Evolutionary conservation across 2,113 vertebrate species (phyloP).

Genomic region (Pluvianellus socialis): DNA sequence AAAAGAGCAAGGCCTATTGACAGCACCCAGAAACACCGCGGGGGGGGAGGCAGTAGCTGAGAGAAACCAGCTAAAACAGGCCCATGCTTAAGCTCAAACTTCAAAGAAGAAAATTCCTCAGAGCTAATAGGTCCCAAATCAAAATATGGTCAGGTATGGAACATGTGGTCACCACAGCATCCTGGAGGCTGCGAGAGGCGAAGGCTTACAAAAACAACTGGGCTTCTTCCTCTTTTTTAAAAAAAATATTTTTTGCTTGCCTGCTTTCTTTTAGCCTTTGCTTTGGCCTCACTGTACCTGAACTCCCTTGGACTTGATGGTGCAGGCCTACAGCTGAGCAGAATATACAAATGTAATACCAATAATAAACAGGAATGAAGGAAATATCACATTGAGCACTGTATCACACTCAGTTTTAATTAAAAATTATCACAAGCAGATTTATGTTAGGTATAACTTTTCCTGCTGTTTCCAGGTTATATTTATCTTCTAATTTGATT

Average conservation of each 20-base stretch:
- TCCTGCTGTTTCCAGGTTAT: slow-evolving; percentile 61
- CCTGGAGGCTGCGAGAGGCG: background rate
- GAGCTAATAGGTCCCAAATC: slow-evolving; percentile 46
- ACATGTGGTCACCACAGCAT: slow-evolving; percentile 58
- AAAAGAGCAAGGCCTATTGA: background rate
- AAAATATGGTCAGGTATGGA: slow-evolving; percentile 44
- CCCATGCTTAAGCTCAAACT: slow-evolving; percentile 21
- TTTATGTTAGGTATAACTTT: slow-evolving; percentile 49
- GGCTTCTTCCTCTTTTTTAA: background rate
- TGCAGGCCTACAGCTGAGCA: background rate
- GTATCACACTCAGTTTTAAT: slow-evolving; percentile 54
- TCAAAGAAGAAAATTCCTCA: slow-evolving; percentile 44
- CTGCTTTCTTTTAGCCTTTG: background rate
- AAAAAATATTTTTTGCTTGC: background rate
- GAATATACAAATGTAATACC: slow-evolving; percentile 5
- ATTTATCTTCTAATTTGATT: slow-evolving; percentile 58
- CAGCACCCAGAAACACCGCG: background rate
- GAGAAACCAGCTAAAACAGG: background rate
- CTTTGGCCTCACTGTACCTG: background rate
- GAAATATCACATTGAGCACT: slow-evolving; percentile 1
- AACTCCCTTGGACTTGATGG: background rate
- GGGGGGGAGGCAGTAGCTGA: background rate
- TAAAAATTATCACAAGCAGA: slow-evolving; percentile 63
- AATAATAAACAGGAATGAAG: background rate
- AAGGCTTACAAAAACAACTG: background rate